Percentiles rank a stretch among this genome's conserved stretches.
These are phyloP conservation scores for Pycnomerus fuliginosus DNA, from an alignment of 2,888 invertebrate species.

Conservation along the genomic window DNA sequence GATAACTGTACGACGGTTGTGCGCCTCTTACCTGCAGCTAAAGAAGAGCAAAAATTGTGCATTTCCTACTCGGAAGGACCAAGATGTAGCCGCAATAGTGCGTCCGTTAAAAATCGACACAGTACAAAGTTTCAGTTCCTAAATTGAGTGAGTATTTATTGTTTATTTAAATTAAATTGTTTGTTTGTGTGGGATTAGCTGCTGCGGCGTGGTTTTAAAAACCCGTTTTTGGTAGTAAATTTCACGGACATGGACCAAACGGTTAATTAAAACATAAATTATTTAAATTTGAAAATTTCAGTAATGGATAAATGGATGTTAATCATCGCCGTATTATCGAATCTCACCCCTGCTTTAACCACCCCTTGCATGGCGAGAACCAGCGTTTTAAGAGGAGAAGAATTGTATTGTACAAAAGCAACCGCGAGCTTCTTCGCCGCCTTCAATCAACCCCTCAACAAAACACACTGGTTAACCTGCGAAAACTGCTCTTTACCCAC, in stretches of 20 bases:
- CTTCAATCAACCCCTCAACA: constrained; percentile 36
- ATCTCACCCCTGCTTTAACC: too few species aligned
- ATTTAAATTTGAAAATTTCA: neutral
- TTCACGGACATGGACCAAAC: neutral
- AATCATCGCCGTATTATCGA: too few species aligned
- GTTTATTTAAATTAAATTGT: neutral
- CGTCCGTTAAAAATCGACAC: neutral
- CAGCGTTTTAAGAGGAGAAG: constrained; percentile 39
- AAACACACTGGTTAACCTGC: constrained; percentile 47
- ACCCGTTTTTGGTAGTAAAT: neutral
- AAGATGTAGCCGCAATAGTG: neutral
- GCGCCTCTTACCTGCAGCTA: too few species aligned
- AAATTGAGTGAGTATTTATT: neutral
- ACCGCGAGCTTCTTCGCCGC: constrained; percentile 42
- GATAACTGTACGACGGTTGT: constrained; percentile 13
- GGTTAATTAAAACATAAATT: neutral
- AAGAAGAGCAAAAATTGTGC: neutral
- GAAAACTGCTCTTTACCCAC: constrained; percentile 42
- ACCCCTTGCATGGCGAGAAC: constrained; percentile 37
- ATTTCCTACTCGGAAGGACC: neutral
- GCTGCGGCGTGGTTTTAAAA: neutral
- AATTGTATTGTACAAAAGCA: constrained; percentile 45
- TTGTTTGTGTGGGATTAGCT: neutral
- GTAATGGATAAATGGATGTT: neutral
- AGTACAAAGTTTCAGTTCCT: neutral